phyloP scores from a whole-genome alignment of 2,888 invertebrate genomes.

The Mylabris sibirica region DNA sequence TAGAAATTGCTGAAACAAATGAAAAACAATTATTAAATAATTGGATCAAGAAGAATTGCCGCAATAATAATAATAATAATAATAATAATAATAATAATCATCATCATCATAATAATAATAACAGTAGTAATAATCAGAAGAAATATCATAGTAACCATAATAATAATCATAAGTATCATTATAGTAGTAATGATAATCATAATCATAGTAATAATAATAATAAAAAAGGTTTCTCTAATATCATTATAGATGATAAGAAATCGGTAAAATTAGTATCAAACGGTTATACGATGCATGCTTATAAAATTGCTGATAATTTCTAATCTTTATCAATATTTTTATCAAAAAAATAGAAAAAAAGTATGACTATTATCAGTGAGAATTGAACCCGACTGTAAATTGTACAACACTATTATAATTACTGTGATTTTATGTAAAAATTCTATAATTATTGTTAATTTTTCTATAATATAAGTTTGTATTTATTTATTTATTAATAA shows the following conservation, averaged over 20 bases:
- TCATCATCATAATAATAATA: background rate
- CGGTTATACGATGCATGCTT: conserved; percentile 28
- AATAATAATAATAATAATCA: background rate
- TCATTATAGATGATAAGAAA: conserved; percentile 29
- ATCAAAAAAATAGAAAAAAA: too few species aligned
- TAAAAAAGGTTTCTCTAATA: conserved; percentile 9
- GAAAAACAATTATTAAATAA: conserved; percentile 18
- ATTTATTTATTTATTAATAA: too few species aligned
- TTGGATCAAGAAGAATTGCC: background rate
- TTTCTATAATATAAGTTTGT: too few species aligned
- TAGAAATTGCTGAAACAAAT: conserved; percentile 44
- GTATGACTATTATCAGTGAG: too few species aligned
- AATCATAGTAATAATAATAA: background rate
- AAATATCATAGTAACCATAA: background rate
- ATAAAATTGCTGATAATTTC: conserved; percentile 29
- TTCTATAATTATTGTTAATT: too few species aligned
- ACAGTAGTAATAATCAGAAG: too few species aligned
- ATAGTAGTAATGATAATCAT: background rate
- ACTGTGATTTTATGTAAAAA: too few species aligned
- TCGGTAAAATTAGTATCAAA: conserved; percentile 29
- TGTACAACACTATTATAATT: too few species aligned
- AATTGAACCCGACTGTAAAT: too few species aligned
- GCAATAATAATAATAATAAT: background rate
- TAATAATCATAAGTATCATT: background rate
- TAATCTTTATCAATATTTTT: background rate